Base-by-base conservation (phyloP, 92 coral and sea anemone species). In the Porites cylindrica region DNA sequence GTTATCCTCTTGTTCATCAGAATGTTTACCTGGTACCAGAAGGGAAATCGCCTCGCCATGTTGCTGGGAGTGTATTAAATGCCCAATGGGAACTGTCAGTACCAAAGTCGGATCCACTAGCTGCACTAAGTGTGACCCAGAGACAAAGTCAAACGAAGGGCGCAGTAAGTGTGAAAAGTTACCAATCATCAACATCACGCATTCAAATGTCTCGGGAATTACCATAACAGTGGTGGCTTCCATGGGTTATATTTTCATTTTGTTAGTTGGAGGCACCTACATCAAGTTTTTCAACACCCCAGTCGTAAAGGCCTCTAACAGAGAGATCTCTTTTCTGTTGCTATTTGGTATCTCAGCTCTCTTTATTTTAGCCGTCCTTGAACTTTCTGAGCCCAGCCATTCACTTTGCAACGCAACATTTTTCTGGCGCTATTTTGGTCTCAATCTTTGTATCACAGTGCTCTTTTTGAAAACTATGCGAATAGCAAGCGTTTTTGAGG, bases 101-200 rank as follows among this genome's bases (percentile, higher is more conserved):
- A 56, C 61, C 61, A 8, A 56, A 14, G 14, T 14, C 14, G 61
- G 61, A 56, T 56, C 61, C 3, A 56, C 3, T 14, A 56, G 4
- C 14, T 56, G 61, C 61, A 56, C 4, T 1, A 84, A 89, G 59
- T 92, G 95, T 82, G 58, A 26, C 18, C 86, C 66, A 10, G 82
- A 80, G 51, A 89, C 83, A 26, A 89, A 85, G 82, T 69, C 95
- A 60, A 88, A 85, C 75, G 20, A 47, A 3, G 85, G 64, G 29
- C 78, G 72, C 20, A 81, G 78, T 50, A 18, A 7, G 1, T 92
- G 95, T 38, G 79, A 82, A 26, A 60, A 76, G 23, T 63, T 92
- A 8, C 90, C 91, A 1, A 26, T 92, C 51, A 80, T 70, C 23
- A 92, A 89, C 79, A 61, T 71, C 51, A 51, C 17, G 2, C 86